These are phyloP conservation scores for Nannobrachium achirus DNA, from an alignment of 2,113 vertebrate genomes.

Conservation along the genomic window DNA sequence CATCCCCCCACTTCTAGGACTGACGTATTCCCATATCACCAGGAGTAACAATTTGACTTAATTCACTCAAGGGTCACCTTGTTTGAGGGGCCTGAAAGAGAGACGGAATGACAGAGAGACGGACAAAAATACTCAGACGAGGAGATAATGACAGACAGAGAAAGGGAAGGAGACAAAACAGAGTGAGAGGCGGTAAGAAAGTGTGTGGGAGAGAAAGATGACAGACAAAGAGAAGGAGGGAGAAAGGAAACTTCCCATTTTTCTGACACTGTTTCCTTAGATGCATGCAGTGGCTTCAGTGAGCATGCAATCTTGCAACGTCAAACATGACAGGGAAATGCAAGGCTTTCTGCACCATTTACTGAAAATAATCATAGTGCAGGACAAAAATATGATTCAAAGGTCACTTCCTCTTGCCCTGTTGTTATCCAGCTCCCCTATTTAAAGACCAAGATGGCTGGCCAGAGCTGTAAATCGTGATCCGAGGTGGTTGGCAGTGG, in stretches of 20 bases:
- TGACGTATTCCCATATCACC: constrained; percentile 21
- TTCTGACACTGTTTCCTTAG: constrained; percentile 1
- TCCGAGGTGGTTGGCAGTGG: constrained; percentile 18
- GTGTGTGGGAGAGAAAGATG: neutral
- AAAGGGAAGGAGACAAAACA: neutral
- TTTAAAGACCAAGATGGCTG: constrained; percentile 36
- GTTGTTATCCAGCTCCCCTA: constrained; percentile 36
- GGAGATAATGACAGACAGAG: neutral
- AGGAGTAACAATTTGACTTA: constrained; percentile 3
- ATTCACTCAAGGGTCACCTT: constrained; percentile 6
- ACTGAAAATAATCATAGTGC: constrained; percentile 63
- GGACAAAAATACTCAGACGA: neutral
- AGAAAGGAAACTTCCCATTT: neutral
- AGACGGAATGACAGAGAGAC: neutral
- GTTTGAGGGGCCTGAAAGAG: constrained; percentile 7
- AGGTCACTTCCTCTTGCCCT: constrained; percentile 46
- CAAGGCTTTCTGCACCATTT: constrained; percentile 58
- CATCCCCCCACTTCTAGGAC: neutral
- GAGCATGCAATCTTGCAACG: constrained; percentile 12
- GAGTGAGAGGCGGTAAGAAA: neutral
- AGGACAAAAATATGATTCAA: constrained; percentile 44
- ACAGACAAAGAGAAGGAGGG: neutral
- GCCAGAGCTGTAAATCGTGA: constrained; percentile 24
- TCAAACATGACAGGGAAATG: constrained; percentile 45
- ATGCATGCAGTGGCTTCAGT: constrained; percentile 19